phyloP scores from a whole-genome alignment of 2,888 invertebrate genomes.

The Xestia c-nigrum region DNA sequence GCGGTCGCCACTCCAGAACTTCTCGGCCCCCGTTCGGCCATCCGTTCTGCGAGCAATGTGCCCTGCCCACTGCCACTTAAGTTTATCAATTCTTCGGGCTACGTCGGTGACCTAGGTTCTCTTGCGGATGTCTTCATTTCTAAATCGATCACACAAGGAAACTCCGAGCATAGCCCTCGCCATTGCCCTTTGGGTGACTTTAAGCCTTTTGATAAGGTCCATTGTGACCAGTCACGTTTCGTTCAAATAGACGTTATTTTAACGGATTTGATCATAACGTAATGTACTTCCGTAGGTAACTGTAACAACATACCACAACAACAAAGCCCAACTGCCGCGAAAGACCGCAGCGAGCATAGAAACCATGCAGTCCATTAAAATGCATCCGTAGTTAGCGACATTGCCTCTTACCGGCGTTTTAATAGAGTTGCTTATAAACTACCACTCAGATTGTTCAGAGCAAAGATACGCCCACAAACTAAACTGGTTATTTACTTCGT shows the following conservation, averaged over 20 bases:
- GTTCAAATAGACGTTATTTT: not conserved
- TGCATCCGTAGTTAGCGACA: not conserved
- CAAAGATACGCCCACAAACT: not conserved
- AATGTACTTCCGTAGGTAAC: not conserved
- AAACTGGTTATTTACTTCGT: not conserved
- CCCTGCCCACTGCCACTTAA: no score
- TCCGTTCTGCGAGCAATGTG: no score
- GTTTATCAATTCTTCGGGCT: no score
- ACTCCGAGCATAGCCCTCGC: no score
- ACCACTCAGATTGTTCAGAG: not conserved
- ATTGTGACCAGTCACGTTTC: no score
- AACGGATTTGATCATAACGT: not conserved
- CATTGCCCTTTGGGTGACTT: no score
- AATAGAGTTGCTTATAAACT: not conserved
- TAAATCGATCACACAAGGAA: no score
- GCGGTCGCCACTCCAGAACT: no score
- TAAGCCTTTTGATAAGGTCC: no score
- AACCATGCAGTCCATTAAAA: not conserved
- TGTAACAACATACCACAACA: not conserved
- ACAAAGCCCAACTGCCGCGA: not conserved
- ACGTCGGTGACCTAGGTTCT: no score
- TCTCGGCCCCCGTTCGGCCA: no score
- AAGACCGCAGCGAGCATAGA: not conserved
- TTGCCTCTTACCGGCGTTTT: not conserved
- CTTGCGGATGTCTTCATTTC: no score